A percentile compares a stretch with the other conserved stretches of the same genome.
Evolutionary conservation across 2,888 invertebrate species (phyloP).

Genomic region (Thera britannica): DNA sequence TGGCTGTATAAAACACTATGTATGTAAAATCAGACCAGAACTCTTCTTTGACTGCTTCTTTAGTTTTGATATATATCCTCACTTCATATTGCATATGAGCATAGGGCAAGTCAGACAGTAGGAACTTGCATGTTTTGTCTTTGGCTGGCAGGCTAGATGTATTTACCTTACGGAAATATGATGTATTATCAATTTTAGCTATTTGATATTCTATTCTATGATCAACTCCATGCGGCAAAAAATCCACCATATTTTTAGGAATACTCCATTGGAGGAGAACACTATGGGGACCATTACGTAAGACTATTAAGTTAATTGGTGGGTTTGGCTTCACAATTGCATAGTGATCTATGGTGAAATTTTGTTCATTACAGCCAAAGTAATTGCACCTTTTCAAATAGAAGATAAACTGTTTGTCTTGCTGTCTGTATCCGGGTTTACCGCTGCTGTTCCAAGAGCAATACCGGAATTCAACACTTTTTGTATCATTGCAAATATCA

Average conservation of each 20-base stretch:
- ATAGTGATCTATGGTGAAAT: slow-evolving; percentile 85
- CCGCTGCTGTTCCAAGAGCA: slow-evolving; percentile 67
- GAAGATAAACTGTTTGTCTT: slow-evolving; percentile 82
- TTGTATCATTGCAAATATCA: slow-evolving; percentile 51
- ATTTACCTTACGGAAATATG: slow-evolving; percentile 73
- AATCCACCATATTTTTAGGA: slow-evolving; percentile 66
- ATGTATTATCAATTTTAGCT: slow-evolving; percentile 74
- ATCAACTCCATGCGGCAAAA: slow-evolving; percentile 65
- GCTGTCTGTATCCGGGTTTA: slow-evolving; percentile 73
- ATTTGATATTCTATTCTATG: slow-evolving; percentile 79
- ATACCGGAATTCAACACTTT: slow-evolving; percentile 46
- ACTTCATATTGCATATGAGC: slow-evolving; percentile 89
- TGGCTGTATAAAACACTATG: slow-evolving; percentile 85
- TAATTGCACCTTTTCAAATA: slow-evolving; percentile 85
- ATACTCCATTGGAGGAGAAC: slow-evolving; percentile 69
- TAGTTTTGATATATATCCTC: slow-evolving; percentile 87
- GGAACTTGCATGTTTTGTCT: slow-evolving; percentile 67
- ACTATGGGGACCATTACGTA: slow-evolving; percentile 64
- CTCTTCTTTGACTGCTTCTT: slow-evolving; percentile 78
- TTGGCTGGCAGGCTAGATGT: slow-evolving; percentile 60
- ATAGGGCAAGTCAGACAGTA: slow-evolving; percentile 85
- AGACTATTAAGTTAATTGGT: slow-evolving; percentile 58
- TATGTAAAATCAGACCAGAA: slow-evolving; percentile 89
- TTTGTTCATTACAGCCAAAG: slow-evolving; percentile 83
- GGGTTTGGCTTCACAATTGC: slow-evolving; percentile 71